Base-by-base conservation (phyloP, 1,140 invertebrate genomes). In the Maniola jurtina region DNA sequence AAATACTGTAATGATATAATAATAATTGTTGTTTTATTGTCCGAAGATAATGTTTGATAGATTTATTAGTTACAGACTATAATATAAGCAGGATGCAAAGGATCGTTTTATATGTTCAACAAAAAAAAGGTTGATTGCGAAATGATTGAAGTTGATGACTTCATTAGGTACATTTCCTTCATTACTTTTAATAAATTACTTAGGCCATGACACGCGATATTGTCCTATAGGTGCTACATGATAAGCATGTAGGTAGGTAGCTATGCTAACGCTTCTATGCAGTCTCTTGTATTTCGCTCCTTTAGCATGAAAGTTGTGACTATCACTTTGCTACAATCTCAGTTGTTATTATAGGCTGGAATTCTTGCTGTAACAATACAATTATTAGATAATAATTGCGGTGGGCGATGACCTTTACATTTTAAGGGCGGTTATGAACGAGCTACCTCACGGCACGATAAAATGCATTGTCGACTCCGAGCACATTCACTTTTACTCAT, bases 1-100 rank as follows among this genome's bases (percentile, higher is more conserved):
- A 50, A 6, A 11, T 50, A 15, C 47, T 50, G 47, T 10, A 4
- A 11, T 15, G 2, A 15, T 50, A 50, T 50, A 50, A 50, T 50
- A 47, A 50, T 50, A 16, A 50, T 16, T 50, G 14, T 25, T 25
- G n/a, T 4, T 16, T 50, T 50, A 50, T 50, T 50, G 14, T 10
- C 47, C 47, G 4, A 50, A 50, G 47, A 50, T 50, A 50, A 50
- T 50, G 16, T 50, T 42, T 50, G 47, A 50, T 50, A 50, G 47
- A 50, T 50, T 50, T 50, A 50, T 50, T 50, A 50, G n/a, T 4
- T 50, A 15, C 47, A 50, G n/a, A n/a, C n/a, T n/a, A 50, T 10
- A 15, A 50, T 25, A 50, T 14, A 42, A 42, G 11, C n/a, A 50
- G 47, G n/a, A 50, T 16, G 15, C 47, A 50, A 16, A 50, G 16